Evolutionary conservation across 2,888 invertebrate genomes (phyloP), one percentile per base, ranked within the genome.

Genomic region (Aspidiotus destructor): DNA sequence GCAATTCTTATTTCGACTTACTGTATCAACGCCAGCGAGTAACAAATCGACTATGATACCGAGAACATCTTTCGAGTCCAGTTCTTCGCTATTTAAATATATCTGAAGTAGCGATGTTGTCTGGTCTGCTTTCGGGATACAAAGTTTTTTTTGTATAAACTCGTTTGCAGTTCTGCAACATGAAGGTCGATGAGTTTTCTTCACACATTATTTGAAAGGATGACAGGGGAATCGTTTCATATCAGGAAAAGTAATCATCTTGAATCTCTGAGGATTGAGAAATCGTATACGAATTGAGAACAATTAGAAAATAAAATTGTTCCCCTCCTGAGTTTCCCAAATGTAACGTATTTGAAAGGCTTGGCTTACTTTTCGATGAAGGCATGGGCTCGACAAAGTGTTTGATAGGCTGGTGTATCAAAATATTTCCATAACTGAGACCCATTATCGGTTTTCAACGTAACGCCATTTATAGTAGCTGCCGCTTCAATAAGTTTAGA

Each of bases 11-110:
- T 28, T 41, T 2, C 17, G 40, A 11, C n/a, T 79, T 79, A 88
- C 89, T 71, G 93, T 93, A 75, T 93, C 92, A 69, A 92, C 85
- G 69, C 92, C 90, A 64, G 91, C 93, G 75, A 93, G 81, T 40
- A 93, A 77, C 75, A 92, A 84, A 77, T 94, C 93, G 53, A 88
- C 86, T 70, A 88, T 84, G 81, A 91, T 87, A 68, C 91, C 91
- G 60, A 86, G 80, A n/a, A 92, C 81, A 77, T 93, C 92, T 75
- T 86, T 87, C 17, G 84, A 79, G 76, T 89, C 86, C 7, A 91
- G 76, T 73, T 85, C 84, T 0, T 86, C 81, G 70, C 85, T 85
- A 67, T 82, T 78, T 6, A 92, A 76, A 77, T 90, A 92, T 28
- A 82, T 82, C 70, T 83, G 82, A 58, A 92, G 76, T 11, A 92